Conservation (phyloP, 37 sponge, comb jelly and placozoan genomes). For the Mnemiopsis leidyi region DNA sequence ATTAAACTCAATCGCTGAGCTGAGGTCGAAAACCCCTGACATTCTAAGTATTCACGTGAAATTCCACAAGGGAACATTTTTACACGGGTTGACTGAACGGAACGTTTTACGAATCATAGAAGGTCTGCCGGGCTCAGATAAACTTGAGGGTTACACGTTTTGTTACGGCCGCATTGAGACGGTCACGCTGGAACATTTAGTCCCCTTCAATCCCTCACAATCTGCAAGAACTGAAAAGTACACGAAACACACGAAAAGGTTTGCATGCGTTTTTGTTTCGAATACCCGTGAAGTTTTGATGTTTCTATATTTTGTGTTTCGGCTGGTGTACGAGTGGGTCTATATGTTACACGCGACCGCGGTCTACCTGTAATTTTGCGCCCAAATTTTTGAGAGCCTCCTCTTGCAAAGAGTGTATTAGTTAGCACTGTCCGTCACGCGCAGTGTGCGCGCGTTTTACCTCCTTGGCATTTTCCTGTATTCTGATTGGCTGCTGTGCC, state of each 20-base stretch:
- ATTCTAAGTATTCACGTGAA: background rate
- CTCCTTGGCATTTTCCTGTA: background rate
- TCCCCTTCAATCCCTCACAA: constrained; percentile 30
- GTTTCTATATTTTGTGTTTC: background rate
- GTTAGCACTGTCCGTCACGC: constrained; percentile 34
- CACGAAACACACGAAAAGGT: constrained; percentile 49
- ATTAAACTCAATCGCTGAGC: background rate
- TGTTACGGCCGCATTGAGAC: constrained; percentile 54
- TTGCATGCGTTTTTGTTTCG: background rate
- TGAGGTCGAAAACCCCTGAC: background rate
- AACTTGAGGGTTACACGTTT: constrained; percentile 8
- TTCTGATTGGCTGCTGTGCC: background rate
- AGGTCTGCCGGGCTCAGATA: constrained; percentile 21
- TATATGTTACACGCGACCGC: constrained; percentile 31
- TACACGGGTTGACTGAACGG: constrained; percentile 17
- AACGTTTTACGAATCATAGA: background rate
- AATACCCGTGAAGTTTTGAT: too few relatives aligned
- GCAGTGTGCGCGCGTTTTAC: background rate
- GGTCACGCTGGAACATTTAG: constrained; percentile 27
- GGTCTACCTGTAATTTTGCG: constrained; percentile 54
- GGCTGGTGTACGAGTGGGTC: background rate
- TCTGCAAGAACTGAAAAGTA: constrained; percentile 40
- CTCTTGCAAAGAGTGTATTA: constrained; percentile 14
- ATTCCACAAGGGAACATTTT: background rate
- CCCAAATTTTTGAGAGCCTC: constrained; percentile 3